These are phyloP conservation scores for Anodontia alba DNA, from an alignment of 2,888 invertebrate genomes.

Conservation along the genomic window DNA sequence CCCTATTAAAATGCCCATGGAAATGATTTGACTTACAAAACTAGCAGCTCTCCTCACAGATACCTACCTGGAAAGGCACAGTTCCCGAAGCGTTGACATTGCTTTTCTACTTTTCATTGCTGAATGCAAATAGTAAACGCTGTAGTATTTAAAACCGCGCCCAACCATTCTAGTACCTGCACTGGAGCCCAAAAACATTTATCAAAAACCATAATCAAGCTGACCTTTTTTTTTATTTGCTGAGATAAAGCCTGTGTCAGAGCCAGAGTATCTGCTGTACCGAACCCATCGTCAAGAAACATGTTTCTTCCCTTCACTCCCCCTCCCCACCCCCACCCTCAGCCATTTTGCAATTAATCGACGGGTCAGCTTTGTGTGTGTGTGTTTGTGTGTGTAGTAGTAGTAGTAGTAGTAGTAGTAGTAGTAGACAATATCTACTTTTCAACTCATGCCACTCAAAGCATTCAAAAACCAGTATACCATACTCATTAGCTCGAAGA, in stretches of 20 bases:
- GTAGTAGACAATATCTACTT: no score
- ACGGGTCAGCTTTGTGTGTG: constrained; percentile 47
- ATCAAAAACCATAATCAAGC: constrained; percentile 36
- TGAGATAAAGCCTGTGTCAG: constrained; percentile 3
- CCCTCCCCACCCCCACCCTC: constrained; percentile 36
- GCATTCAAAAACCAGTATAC: no score
- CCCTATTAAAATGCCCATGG: constrained; percentile 13
- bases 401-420: no score
- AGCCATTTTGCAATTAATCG: constrained; percentile 28
- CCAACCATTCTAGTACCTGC: constrained; percentile 44
- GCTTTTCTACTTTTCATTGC: constrained; percentile 21
- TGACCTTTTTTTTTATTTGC: constrained; percentile 30
- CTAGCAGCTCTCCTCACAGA: constrained; percentile 15
- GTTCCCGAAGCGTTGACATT: neutral
- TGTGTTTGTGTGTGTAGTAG: no score
- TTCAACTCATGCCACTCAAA: no score
- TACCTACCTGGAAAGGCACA: neutral
- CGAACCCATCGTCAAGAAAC: constrained; percentile 56
- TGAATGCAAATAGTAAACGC: constrained; percentile 29
- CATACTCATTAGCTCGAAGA: no score
- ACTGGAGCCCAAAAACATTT: constrained; percentile 41
- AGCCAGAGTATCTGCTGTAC: constrained; percentile 17
- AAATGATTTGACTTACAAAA: constrained; percentile 15
- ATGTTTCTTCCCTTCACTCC: constrained; percentile 42
- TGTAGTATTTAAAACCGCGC: constrained; percentile 32